Conservation (phyloP, 2,888 invertebrate genomes). For the Brachypterus glaber region DNA sequence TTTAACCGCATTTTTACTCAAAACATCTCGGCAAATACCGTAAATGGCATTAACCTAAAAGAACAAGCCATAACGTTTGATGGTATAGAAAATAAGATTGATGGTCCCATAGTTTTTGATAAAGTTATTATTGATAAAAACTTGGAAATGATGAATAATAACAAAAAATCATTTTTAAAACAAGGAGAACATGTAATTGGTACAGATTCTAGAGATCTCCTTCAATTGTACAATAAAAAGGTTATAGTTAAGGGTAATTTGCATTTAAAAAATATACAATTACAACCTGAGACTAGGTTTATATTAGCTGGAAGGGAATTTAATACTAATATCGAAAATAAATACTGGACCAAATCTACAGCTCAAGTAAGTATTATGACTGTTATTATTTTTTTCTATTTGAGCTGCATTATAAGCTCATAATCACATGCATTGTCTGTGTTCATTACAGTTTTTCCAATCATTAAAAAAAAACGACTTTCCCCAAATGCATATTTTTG, state of each 20-base stretch:
- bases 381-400: too few relatives aligned
- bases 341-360: slow-evolving; percentile 35
- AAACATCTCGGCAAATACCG: slow-evolving; percentile 22
- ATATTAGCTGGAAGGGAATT: slow-evolving; percentile 26
- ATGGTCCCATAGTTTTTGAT: slow-evolving; percentile 30
- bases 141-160: slow-evolving; percentile 19
- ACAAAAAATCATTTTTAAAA: slow-evolving; percentile 7
- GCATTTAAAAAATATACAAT: slow-evolving; percentile 26
- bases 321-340: slow-evolving; percentile 20
- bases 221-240: slow-evolving; percentile 33
- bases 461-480: too few relatives aligned
- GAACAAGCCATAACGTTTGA: slow-evolving; percentile 22
- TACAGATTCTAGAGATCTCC: slow-evolving; percentile 30
- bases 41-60: slow-evolving; percentile 29
- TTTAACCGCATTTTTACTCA: slow-evolving; percentile 24
- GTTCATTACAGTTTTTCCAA: too few relatives aligned
- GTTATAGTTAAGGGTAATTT: slow-evolving; percentile 34
- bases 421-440: too few relatives aligned
- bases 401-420: too few relatives aligned
- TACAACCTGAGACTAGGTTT: slow-evolving; percentile 23
- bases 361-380: slow-evolving; percentile 27
- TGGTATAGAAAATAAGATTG: too few relatives aligned
- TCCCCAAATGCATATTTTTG: too few relatives aligned
- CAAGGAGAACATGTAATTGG: slow-evolving; percentile 27
- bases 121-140: slow-evolving; percentile 25